Base-by-base conservation (phyloP, 2,888 invertebrate species). In the Maniola hyperantus region DNA sequence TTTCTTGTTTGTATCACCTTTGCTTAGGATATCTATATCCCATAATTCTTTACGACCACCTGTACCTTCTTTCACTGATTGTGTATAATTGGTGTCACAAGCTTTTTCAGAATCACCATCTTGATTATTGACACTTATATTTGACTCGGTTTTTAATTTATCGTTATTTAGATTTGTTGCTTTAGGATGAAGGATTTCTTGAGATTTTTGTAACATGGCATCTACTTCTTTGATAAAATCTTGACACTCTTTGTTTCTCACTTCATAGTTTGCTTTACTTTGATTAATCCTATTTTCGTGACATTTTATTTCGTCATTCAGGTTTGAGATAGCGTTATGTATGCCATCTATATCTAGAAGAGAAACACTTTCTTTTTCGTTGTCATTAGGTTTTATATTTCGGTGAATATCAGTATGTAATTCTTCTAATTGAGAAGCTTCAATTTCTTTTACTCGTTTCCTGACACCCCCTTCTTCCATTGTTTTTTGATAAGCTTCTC, bases 151-250 rank as follows among this genome's bases (percentile, higher is more conserved):
- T 51, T 66, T 39, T 6, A 26, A 6, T 36, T 50, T 68, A 50
- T 61, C 72, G 62, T 65, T 54, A 55, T 48, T 55, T 53, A 64
- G 53, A 42, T 65, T 44, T 42, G 58, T 55, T n/a, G 60, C 63
- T 57, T 68, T 66, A 34, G 91, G 91, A 67, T 88, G 91, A 33
- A 93, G 77, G 69, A 93, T 84, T 64, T 79, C 76, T 18, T 85
- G 76, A 2, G 92, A 92, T 71, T 87, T 90, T 36, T 80, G 65
- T 64, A 93, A 77, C 48, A 92, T 79, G 15, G 83, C 79, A 75
- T 92, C 87, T 10, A 92, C 88, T 81, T 92, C 92, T 73, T 82
- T 76, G 1, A 92, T 88, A 58, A 91, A 90, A 39, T 81, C 79
- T 62, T 84, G 84, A 71, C 92, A 93, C 72, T 91, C 89, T 64